Percentiles rank a stretch among this genome's conserved stretches.
Evolutionary conservation across 2,113 vertebrate genomes (phyloP).

Genomic region (Apaloderma vittatum): DNA sequence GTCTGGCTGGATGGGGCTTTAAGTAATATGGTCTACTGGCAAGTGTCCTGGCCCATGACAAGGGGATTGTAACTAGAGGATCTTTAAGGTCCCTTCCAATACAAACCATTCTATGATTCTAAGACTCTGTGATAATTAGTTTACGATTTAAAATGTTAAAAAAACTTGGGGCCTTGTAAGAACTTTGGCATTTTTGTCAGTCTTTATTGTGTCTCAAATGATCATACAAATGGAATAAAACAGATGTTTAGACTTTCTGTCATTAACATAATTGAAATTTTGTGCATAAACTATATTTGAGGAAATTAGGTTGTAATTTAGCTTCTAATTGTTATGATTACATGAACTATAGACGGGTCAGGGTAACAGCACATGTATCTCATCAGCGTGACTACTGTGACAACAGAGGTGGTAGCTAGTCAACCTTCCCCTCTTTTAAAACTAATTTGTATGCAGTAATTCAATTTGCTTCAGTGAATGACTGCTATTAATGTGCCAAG

Average conservation of each 20-base stretch:
- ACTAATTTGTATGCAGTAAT: slow-evolving; percentile 17
- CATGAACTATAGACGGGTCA: background rate
- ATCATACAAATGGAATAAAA: background rate
- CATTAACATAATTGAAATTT: slow-evolving; percentile 8
- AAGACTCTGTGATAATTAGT: background rate
- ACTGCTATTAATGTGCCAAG: slow-evolving; percentile 12
- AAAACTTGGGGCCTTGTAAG: background rate
- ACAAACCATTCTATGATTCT: no score
- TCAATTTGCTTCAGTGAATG: slow-evolving; percentile 27
- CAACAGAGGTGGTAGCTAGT: background rate
- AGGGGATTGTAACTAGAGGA: no score
- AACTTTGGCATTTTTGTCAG: background rate
- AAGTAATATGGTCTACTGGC: no score
- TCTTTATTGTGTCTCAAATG: background rate
- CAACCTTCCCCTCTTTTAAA: background rate
- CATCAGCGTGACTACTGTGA: background rate
- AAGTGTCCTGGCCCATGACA: no score
- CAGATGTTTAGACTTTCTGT: background rate
- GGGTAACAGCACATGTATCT: background rate
- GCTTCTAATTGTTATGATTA: background rate
- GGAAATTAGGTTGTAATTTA: background rate
- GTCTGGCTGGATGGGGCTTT: no score
- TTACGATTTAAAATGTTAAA: background rate
- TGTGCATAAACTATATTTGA: background rate
- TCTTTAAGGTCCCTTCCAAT: no score